These are phyloP conservation scores for Ormyrus pomaceus DNA, from an alignment of 2,888 invertebrate species.

Conservation along the genomic window DNA sequence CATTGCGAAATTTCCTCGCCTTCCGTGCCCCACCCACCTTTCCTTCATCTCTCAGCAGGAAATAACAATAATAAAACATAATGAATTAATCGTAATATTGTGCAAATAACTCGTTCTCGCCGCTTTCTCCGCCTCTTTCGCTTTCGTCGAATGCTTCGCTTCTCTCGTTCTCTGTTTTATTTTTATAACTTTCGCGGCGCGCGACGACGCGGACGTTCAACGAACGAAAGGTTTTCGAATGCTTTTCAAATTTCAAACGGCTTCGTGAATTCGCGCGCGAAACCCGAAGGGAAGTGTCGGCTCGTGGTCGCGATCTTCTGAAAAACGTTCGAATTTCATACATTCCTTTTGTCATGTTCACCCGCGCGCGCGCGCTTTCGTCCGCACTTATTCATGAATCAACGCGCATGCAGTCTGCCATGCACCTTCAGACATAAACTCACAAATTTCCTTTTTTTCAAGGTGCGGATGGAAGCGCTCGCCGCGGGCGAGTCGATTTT, in stretches of 20 bases:
- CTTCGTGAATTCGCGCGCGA: neutral
- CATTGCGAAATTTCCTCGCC: constrained; percentile 49
- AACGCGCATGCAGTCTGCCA: neutral
- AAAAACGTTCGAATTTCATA: too few relatives aligned
- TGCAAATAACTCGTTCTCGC: constrained; percentile 73
- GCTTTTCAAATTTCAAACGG: too few relatives aligned
- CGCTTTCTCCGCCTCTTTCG: neutral
- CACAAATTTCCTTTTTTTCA: neutral
- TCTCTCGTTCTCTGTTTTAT: constrained; percentile 49
- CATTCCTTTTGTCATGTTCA: neutral
- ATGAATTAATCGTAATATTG: constrained; percentile 72
- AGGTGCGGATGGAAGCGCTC: neutral
- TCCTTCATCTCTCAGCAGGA: constrained; percentile 56
- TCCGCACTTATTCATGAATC: neutral
- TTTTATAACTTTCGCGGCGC: constrained; percentile 44
- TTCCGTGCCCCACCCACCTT: constrained; percentile 2
- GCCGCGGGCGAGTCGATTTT: neutral
- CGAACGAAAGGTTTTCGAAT: neutral
- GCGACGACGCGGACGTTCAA: constrained; percentile 27
- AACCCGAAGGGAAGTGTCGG: too few relatives aligned
- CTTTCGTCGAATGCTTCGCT: constrained; percentile 2
- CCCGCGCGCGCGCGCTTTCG: neutral
- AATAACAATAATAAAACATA: constrained; percentile 71
- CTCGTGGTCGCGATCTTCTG: neutral
- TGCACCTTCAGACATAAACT: constrained; percentile 8